Evolutionary conservation across 2,797 vertebrate genomes (phyloP), one percentile per base, ranked within the genome.

Genomic region (Mormyrops boulengeri): DNA sequence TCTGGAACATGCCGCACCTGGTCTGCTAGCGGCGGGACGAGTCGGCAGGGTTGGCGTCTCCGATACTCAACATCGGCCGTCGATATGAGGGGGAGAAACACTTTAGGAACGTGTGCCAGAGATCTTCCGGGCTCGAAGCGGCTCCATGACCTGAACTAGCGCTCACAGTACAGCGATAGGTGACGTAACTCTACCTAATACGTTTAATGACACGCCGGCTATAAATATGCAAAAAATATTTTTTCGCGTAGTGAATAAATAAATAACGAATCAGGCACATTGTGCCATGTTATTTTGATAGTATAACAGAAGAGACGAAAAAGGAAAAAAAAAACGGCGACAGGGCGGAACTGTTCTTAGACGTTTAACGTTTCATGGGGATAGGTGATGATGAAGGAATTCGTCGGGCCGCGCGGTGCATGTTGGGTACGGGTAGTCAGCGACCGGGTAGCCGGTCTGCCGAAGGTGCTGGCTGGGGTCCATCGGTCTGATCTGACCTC

Each of bases 1-100:
- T 96, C 85, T 96, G 94, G 91, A 97, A 96, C 96, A 97, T 97
- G 91, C 89, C 91, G 91, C 26, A 88, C n/a, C 0, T 62, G 0
- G 86, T 93, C 93, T 91, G 91, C 80, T 90, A 55, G 14, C 50
- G 50, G 26, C 19, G 88, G 41, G 41, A 85, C 47, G 47, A 85
- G 44, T 84, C 41, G 82, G 47, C 44, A 9, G 41, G 5, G 38
- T 49, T 84, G n/a, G 80, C 80, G 80, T 47, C 44, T 49, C 44
- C 47, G 47, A 26, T 14, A 12, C 19, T 22, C 82, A 11, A 50
- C 82, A 85, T 26, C 8, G 44, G 22, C 4, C 12, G 82, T 85
- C 44, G 19, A 14, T 85, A 50, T 14, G 47, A 22, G 19, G 17
- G 19, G 17, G 38, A n/a, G 3, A 11, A 26, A 50, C 1, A 50